These are phyloP conservation scores for Apistogramma diplotaenia DNA, from an alignment of 2,113 vertebrate species.

Conservation along the genomic window DNA sequence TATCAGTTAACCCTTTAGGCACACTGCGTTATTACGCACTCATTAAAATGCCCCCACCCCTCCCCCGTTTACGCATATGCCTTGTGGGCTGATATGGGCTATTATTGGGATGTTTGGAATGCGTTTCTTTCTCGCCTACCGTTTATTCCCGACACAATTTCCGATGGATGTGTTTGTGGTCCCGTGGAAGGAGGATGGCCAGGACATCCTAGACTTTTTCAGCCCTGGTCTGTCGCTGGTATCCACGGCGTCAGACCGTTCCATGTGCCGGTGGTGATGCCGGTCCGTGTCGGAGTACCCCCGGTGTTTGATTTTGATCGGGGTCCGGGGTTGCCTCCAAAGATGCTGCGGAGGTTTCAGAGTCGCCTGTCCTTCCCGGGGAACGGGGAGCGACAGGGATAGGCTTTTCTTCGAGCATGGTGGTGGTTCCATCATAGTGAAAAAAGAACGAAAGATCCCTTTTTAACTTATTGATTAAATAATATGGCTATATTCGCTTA, in stretches of 20 bases:
- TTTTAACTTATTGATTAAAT: slow-evolving; percentile 48
- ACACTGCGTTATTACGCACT: slow-evolving; percentile 63
- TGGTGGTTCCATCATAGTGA: slow-evolving; percentile 86
- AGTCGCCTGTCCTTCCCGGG: slow-evolving; percentile 87
- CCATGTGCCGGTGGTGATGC: slow-evolving; percentile 85
- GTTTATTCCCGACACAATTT: slow-evolving; percentile 78
- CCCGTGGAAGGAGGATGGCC: slow-evolving; percentile 94
- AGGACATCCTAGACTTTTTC: slow-evolving; percentile 92
- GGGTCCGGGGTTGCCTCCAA: slow-evolving; percentile 90
- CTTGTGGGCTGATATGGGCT: slow-evolving; percentile 53
- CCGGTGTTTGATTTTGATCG: slow-evolving; percentile 83
- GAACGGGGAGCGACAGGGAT: slow-evolving; percentile 88
- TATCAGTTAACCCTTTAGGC: slow-evolving; percentile 70
- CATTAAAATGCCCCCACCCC: slow-evolving; percentile 48
- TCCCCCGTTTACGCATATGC: slow-evolving; percentile 64
- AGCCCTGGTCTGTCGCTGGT: slow-evolving; percentile 90
- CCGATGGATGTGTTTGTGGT: slow-evolving; percentile 82
- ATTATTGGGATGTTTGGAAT: slow-evolving; percentile 59
- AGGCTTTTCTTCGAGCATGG: slow-evolving; percentile 87
- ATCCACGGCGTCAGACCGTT: slow-evolving; percentile 93
- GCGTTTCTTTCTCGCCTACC: slow-evolving; percentile 68
- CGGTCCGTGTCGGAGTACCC: slow-evolving; percentile 87
- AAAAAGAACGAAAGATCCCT: slow-evolving; percentile 18
- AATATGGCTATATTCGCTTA: slow-evolving; percentile 67
- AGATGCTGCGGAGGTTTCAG: slow-evolving; percentile 90